Percentiles rank a stretch among this genome's conserved stretches.
Evolutionary conservation across 2,888 invertebrate genomes (phyloP).

Genomic region (Tetragnatha montana): DNA sequence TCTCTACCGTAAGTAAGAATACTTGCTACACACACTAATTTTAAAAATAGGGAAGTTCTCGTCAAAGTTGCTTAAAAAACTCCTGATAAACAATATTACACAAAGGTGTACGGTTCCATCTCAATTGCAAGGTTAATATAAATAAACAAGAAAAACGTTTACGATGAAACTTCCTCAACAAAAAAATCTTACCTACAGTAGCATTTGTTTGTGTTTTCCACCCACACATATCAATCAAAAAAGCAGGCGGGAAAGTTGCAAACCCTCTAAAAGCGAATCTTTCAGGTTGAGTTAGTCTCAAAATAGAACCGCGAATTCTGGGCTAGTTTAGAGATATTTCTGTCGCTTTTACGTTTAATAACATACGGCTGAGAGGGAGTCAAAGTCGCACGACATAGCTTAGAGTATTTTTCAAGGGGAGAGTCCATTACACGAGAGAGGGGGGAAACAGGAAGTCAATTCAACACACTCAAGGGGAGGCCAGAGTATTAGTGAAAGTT

Average conservation of each 20-base stretch:
- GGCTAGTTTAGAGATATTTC: slow-evolving; percentile 24
- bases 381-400: not conserved
- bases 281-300: slow-evolving; percentile 20
- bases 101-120: too few species aligned
- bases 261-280: not conserved
- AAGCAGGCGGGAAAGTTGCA: not conserved
- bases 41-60: too few species aligned
- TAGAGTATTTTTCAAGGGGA: not conserved
- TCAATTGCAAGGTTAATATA: too few species aligned
- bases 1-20: too few species aligned
- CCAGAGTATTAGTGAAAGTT: not conserved
- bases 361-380: not conserved
- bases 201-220: too few species aligned
- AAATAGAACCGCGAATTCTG: slow-evolving; percentile 29
- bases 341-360: slow-evolving; percentile 25
- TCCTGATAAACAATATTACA: too few species aligned
- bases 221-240: too few species aligned
- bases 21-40: too few species aligned
- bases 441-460: not conserved
- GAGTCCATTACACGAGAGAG: not conserved
- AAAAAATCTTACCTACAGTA: too few species aligned
- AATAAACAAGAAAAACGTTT: too few species aligned
- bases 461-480: not conserved
- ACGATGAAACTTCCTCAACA: too few species aligned
- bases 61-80: too few species aligned